Evolutionary conservation across 1,140 invertebrate genomes (phyloP), one percentile per base, ranked within the genome.

Genomic region (Lepidotrigona ventralis): DNA sequence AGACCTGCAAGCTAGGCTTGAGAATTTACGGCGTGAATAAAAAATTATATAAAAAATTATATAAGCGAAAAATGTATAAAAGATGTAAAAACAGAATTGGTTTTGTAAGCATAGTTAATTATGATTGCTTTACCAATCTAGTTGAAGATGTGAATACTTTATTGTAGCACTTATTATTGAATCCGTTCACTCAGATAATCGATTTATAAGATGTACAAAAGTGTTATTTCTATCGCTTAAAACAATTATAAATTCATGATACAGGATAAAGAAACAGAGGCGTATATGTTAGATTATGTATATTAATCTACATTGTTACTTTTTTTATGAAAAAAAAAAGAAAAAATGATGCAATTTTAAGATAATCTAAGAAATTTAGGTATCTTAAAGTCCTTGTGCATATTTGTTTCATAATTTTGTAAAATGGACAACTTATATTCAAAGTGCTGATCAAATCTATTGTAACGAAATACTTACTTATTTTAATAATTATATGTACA

Each of bases 21-120:
- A 99, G 94, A 99, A 99, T 94, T 94, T 99, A 83, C 95, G 98
- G 88, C 95, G 98, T 86, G 98, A 99, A 95, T 99, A 96, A 96
- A 17, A n/a, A 14, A 29, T 26, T n/a, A n/a, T n/a, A n/a, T n/a
- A n/a, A n/a, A 33, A 26, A 3, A 2, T 39, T 73, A 11, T 2
- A 66, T 64, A 29, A 14, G 39, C 76, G 21, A 81, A 11, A 58
- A 17, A 19, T 78, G 74, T 83, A 71, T 78, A 78, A 83, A 76
- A 26, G 17, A 68, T 83, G 75, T 78, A 83, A 70, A 83, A 70
- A 33, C 26, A 56, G 54, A 15, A 39, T 60, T 77, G 17, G 19
- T 54, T n/a, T 77, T 69, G 17, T 74, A 77, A 58, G 11, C 53
- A 58, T 58, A 68, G 51, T 56, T 82, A 26, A 73, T 68, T 60